Conservation (phyloP, 2,797 vertebrate species). For the Neosilurus mollespiculum region DNA sequence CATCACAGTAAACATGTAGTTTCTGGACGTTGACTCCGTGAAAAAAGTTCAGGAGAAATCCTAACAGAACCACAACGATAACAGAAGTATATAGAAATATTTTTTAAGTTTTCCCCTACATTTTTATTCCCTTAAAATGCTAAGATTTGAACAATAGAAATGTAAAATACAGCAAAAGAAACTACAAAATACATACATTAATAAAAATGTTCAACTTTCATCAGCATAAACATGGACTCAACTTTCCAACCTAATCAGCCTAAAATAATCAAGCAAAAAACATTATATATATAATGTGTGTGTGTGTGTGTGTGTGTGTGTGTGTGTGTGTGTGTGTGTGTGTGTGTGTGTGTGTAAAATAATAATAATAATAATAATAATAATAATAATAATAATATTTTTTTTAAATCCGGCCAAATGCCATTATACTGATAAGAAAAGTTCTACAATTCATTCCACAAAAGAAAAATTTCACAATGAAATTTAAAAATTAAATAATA, state of each 20-base stretch:
- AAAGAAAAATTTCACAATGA: neutral
- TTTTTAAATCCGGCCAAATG: neutral
- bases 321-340: too few species aligned
- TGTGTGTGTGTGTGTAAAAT: too few species aligned
- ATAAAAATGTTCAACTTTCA: too few species aligned
- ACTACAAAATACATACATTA: neutral
- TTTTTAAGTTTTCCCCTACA: too few species aligned
- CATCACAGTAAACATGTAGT: conserved; percentile 37
- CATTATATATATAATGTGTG: too few species aligned
- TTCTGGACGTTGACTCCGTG: neutral
- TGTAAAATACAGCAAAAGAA: neutral
- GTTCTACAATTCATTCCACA: neutral
- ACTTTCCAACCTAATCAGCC: too few species aligned
- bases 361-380: too few species aligned
- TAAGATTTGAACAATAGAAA: neutral
- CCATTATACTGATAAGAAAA: neutral
- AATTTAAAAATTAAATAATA: neutral
- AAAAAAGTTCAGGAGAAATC: neutral
- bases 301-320: too few species aligned
- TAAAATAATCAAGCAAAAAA: too few species aligned
- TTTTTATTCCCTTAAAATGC: too few species aligned
- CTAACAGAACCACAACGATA: neutral
- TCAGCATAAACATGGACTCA: too few species aligned
- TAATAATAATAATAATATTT: too few species aligned
- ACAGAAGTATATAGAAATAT: neutral